Evolutionary conservation across 2,113 vertebrate genomes (phyloP), one percentile per base, ranked within the genome.

Genomic region (Sinocyclocheilus anophthalmus): DNA sequence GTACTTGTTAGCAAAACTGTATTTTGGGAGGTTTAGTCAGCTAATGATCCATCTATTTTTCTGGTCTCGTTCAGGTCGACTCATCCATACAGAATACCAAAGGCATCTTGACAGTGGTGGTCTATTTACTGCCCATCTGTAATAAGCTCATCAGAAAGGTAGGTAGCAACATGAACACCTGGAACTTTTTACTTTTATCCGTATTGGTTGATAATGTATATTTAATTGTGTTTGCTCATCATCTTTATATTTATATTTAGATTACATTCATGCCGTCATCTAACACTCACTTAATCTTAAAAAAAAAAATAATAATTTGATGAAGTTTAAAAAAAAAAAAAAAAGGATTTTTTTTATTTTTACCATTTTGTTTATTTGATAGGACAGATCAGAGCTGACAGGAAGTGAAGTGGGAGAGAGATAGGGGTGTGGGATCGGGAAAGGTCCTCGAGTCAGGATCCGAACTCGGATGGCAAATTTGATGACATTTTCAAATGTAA

Each of bases 111-210:
- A 93, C 94, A 57, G 90, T 96, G 1, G 90, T 98, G 65, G 90
- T 95, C 30, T 96, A 95, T 0, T 92, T 99, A 76, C 96, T 99
- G 76, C 96, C 97, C 0, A 89, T 97, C 81, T 97, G 96, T 91
- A 96, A 93, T 92, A 98, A 94, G 89, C 92, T 98, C 88, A 88
- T 95, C 89, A 95, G 93, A 90, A 98, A 98, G 96, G 98, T 96
- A 82, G 89, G 37, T 12, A 37, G 10, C 5, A 55, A 55, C 26
- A 16, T n/a, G 1, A 5, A 39, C 1, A 20, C 22, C 14, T 48
- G 2, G 8, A 8, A 22, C 30, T 61, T 61, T n/a, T 37, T 8
- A 7, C 9, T 12, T 26, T 6, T 26, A 26, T 76, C 12, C 5
- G 4, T 50, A 48, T 50, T 20, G 0, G 11, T 50, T 26, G 6